A percentile compares a stretch with the other conserved stretches of the same genome.
phyloP scores from a whole-genome alignment of 2,888 invertebrate species.

The Odontomyia ornata region DNA sequence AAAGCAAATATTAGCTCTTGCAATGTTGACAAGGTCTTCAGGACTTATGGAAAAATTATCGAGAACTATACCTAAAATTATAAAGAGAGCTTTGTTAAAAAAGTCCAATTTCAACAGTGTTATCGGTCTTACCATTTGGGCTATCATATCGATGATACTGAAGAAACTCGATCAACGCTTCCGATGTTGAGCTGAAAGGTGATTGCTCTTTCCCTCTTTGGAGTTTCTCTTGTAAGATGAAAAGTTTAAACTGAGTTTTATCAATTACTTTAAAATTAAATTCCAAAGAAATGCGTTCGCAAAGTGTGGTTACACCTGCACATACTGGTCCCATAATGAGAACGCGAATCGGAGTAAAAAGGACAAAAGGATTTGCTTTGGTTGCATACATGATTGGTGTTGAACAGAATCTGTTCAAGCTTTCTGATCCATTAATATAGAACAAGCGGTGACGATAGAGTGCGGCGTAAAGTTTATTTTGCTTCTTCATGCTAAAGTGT shows the following conservation, averaged over 20 bases:
- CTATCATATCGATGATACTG: slow-evolving; percentile 65
- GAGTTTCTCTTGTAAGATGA: too few species aligned
- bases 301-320: slow-evolving; percentile 70
- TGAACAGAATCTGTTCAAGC: slow-evolving; percentile 65
- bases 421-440: slow-evolving; percentile 67
- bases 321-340: slow-evolving; percentile 72
- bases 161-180: too few species aligned
- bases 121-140: slow-evolving; percentile 63
- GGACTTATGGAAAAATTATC: slow-evolving; percentile 71
- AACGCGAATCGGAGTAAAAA: slow-evolving; percentile 67
- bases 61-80: slow-evolving; percentile 65
- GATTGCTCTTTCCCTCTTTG: too few species aligned
- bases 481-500: slow-evolving; percentile 41
- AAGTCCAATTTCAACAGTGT: not conserved
- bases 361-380: slow-evolving; percentile 63
- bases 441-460: slow-evolving; percentile 71
- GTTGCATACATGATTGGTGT: slow-evolving; percentile 69
- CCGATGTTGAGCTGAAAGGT: too few species aligned
- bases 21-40: slow-evolving; percentile 66
- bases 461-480: slow-evolving; percentile 66
- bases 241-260: too few species aligned
- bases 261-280: slow-evolving; percentile 65
- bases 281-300: slow-evolving; percentile 66
- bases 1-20: slow-evolving; percentile 68
- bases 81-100: not conserved